These are phyloP conservation scores for Gari tellinella DNA, from an alignment of 2,888 invertebrate species.

Conservation along the genomic window DNA sequence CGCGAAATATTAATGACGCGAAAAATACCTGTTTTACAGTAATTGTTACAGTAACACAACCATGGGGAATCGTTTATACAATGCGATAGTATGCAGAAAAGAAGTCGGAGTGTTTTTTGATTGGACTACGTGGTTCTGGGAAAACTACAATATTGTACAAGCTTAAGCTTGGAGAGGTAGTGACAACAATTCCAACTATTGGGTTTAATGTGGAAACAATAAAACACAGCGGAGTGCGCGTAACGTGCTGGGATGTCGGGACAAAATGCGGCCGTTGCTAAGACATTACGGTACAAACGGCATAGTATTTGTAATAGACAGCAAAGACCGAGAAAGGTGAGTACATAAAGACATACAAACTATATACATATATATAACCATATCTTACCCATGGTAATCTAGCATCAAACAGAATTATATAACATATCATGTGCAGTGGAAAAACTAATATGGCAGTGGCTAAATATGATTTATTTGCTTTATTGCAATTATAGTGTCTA, in stretches of 20 bases:
- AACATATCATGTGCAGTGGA: too few species aligned
- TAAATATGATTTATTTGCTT: too few species aligned
- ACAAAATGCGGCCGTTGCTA: conserved; percentile 61
- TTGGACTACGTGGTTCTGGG: conserved; percentile 69
- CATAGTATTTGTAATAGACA: conserved; percentile 70
- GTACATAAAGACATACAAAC: too few species aligned
- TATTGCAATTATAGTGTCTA: too few species aligned
- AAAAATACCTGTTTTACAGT: too few species aligned
- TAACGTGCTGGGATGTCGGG: conserved; percentile 69
- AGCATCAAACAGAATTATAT: too few species aligned
- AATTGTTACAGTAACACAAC: too few species aligned
- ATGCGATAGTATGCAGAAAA: conserved; percentile 21
- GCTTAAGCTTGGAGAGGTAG: conserved; percentile 67
- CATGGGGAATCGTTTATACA: conserved; percentile 38
- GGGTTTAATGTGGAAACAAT: conserved; percentile 71
- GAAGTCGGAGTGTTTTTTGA: conserved; percentile 34
- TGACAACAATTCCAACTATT: conserved; percentile 72
- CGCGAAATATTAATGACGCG: too few species aligned
- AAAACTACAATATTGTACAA: conserved; percentile 68
- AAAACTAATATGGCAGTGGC: too few species aligned
- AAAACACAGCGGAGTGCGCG: conserved; percentile 44
- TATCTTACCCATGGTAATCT: too few species aligned
- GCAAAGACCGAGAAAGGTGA: conserved; percentile 65
- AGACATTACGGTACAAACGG: conserved; percentile 68
- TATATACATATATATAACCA: neutral